Evolutionary conservation across 2,113 vertebrate genomes (phyloP).

Genomic region (Silurus asotus): DNA sequence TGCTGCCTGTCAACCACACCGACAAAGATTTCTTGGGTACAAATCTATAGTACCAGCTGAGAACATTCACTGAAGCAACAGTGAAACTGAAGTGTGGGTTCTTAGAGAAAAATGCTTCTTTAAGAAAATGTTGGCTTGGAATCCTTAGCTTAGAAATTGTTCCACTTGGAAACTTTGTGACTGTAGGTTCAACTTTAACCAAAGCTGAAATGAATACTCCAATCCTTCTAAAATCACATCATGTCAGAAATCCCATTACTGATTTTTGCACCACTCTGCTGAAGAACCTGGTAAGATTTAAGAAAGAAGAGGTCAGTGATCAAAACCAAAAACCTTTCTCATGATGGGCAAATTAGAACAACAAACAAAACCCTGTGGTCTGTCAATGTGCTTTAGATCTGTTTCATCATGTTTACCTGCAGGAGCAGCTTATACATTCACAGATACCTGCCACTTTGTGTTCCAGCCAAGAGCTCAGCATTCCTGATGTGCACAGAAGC

Average conservation of each 20-base stretch:
- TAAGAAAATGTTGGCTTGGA: not conserved
- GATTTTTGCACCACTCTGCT: not conserved
- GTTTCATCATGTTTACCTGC: not conserved
- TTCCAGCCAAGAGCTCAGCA: not conserved
- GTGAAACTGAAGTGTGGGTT: not conserved
- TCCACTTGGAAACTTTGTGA: not conserved
- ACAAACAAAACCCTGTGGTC: not conserved
- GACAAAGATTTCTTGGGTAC: not conserved
- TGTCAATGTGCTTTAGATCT: not conserved
- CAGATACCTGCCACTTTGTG: not conserved
- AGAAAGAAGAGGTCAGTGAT: not conserved
- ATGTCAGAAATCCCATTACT: not conserved
- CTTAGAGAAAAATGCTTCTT: not conserved
- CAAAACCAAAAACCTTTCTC: not conserved
- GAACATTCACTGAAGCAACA: not conserved
- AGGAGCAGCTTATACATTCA: slow-evolving; percentile 1
- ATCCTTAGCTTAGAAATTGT: not conserved
- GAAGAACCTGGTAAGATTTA: not conserved
- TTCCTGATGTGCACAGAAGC: not conserved
- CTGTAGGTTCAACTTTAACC: not conserved
- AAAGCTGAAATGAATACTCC: not conserved
- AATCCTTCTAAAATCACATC: not conserved
- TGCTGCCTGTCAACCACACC: not conserved
- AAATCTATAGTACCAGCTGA: not conserved
- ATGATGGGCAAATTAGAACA: not conserved